Evolutionary conservation across 35 echinoderm and acorn worm species (phyloP).

Genomic region (Chiridota heheva): DNA sequence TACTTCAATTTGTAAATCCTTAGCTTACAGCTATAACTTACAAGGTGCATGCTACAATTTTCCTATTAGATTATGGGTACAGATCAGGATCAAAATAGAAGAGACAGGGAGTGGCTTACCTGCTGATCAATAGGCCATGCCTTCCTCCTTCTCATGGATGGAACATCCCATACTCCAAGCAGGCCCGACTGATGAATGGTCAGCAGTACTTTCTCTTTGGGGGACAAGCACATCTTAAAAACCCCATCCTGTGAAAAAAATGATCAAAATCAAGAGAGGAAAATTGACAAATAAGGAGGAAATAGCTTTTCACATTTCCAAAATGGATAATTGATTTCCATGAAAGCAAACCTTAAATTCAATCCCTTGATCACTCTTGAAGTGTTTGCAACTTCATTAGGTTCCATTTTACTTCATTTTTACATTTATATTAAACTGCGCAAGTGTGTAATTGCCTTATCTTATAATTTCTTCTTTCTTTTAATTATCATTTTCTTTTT

Average conservation of each 20-base stretch:
- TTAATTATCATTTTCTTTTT: no score
- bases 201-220: conserved; percentile 65
- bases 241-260: conserved; percentile 76
- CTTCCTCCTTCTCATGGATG: conserved; percentile 73
- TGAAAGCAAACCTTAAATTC: conserved; percentile 9
- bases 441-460: no score
- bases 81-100: neutral
- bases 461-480: no score
- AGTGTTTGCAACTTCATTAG: no score
- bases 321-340: neutral
- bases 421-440: no score
- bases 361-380: no score
- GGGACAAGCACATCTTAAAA: conserved; percentile 87
- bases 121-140: conserved; percentile 81
- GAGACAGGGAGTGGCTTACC: conserved; percentile 30
- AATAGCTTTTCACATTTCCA: neutral
- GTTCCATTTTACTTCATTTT: no score
- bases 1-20: no score
- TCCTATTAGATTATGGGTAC: neutral
- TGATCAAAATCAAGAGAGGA: neutral
- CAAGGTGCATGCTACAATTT: neutral
- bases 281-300: neutral
- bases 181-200: conserved; percentile 90
- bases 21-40: no score
- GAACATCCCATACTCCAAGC: conserved; percentile 84